Base-by-base conservation (phyloP, 2,888 invertebrate genomes). In the Cistogaster globosa region DNA sequence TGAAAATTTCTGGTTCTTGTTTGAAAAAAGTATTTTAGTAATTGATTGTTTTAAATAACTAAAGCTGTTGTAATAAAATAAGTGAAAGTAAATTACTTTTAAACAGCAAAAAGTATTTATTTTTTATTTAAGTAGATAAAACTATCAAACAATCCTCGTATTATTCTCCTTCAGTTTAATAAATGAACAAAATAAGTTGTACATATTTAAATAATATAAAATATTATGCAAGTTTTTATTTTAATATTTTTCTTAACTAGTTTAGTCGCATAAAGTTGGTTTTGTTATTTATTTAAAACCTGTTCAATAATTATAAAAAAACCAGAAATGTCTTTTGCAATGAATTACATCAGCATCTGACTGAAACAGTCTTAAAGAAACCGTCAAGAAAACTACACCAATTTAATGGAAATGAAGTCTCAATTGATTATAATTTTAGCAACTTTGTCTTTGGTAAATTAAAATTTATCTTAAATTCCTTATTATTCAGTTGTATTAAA, bases 361-460 rank as follows among this genome's bases (percentile, higher is more conserved):
- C 16, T 2, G 2, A 45, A 42, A 67, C 75, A 85, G 85, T 85
- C 78, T 78, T 65, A 9, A 55, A 36, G n/a, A 62, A 79, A 60
- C 74, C 65, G 58, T 51, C 65, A 62, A 82, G 75, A 62, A 65
- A 79, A 75, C 78, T 58, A 82, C 85, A 85, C n/a, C 78, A 32
- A 18, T 12, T 51, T 18, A 7, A 42, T 36, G 16, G 26, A 80
- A 83, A 91, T 91, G 91, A 91, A 90, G 85, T 74, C 88, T 62
- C 89, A 88, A 86, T 82, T 88, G 77, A 81, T 88, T 55, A 77
- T 88, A 65, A 68, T 90, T 60, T 82, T 87, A 75, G 38, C 87
- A 38, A 78, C 84, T 45, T 87, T 89, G 67, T 81, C 80, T 48
- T 87, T 90, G 90, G 91, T 91, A 88, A 88, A 86, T 87, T 38